These are phyloP conservation scores for Propithecus coquereli DNA, from an alignment of 2,113 vertebrate genomes.

Conservation along the genomic window DNA sequence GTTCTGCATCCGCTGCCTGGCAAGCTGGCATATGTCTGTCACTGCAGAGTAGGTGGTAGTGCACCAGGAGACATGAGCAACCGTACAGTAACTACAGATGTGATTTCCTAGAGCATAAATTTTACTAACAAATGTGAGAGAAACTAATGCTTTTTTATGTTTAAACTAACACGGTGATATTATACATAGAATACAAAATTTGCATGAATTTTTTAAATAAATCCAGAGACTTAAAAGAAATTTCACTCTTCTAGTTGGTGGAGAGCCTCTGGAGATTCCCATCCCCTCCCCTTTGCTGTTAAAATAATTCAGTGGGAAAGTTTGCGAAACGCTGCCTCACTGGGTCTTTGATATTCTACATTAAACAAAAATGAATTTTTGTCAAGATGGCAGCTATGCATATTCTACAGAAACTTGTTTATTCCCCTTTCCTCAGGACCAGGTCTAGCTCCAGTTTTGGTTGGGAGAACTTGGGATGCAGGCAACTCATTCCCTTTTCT, in stretches of 20 bases:
- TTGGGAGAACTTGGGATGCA: background rate
- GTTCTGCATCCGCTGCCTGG: accelerated
- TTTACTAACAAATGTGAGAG: slow-evolving; percentile 5
- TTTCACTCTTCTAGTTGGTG: background rate
- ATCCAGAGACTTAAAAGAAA: slow-evolving; percentile 50
- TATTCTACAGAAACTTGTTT: background rate
- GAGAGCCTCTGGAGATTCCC: slow-evolving; percentile 13
- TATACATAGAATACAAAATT: slow-evolving; percentile 48
- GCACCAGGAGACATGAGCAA: accelerated
- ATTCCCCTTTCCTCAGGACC: background rate
- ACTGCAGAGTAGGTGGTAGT: background rate
- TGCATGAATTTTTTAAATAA: slow-evolving; percentile 48
- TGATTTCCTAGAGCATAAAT: background rate
- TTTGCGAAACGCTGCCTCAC: background rate
- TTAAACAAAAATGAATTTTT: slow-evolving; percentile 62
- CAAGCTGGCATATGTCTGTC: accelerated
- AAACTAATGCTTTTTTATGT: background rate
- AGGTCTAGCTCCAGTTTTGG: background rate
- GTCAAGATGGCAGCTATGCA: slow-evolving; percentile 30
- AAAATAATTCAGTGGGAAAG: slow-evolving; percentile 51
- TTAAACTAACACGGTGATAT: slow-evolving; percentile 21
- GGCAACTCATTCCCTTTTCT: background rate
- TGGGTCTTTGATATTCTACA: slow-evolving; percentile 22
- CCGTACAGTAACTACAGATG: accelerated
- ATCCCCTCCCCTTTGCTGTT: slow-evolving; percentile 6